Base-by-base conservation (phyloP, 2,113 vertebrate genomes). In the Hirundichthys speculiger region DNA sequence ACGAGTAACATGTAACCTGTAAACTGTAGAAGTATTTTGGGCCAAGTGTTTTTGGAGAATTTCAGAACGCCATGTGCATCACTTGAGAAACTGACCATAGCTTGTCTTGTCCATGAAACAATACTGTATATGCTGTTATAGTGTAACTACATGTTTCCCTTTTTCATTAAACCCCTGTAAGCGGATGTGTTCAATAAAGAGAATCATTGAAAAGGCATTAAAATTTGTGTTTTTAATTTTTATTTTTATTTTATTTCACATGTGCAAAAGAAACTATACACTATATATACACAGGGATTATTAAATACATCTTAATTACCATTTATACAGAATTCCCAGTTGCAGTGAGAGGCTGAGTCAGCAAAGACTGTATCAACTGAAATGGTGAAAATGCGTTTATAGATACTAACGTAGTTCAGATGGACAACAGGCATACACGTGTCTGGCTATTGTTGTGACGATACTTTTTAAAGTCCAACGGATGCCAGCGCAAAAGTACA, bases 281-380 rank as follows among this genome's bases (percentile, higher is more conserved):
- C 10, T 3, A 46, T 16, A 47, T 0, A 53, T 30, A 21, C 47
- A 56, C 47, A 47, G 16, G 8, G 8, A 41, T 62, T 72, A 25
- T 56, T 53, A 56, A 65, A 79, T 47, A 80, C 1, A 56, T 60
- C 30, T 63, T 75, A 51, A 69, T 57, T 76, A 24, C n/a, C 48
- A 34, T 38, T 61, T 1, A 61, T 50, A 25, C 16, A 62, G 3
- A 70, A 60, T 57, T 48, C 11, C 60, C 57, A 18, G 39, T 57
- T 66, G 15, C 27, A 75, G 24, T 21, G 15, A 69, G 22, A 59
- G 13, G 27, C 39, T 64, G 45, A n/a, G 20, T 22, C 13, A 63
- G 12, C 13, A 50, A 24, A 51, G 3, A 41, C 14, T 45, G 8
- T 34, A 34, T 9, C 7, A 5, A 34, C 30, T 34, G 30, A 34